Evolutionary conservation across 2,888 invertebrate genomes (phyloP), one percentile per base, ranked within the genome.

Genomic region (Ethmia dodecea): DNA sequence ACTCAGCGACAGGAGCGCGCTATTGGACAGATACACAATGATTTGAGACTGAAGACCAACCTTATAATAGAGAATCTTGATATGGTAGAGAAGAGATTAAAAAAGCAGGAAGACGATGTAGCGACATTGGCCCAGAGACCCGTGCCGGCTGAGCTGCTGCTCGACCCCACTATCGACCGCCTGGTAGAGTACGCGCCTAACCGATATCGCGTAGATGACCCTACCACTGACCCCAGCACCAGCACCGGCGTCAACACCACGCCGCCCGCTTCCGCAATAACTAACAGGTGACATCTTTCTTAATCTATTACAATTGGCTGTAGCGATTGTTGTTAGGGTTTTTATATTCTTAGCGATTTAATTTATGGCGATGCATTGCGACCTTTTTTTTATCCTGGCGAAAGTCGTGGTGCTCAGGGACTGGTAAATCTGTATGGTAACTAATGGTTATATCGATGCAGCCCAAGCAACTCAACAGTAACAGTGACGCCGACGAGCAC

Each of bases 1-100:
- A 95, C 94, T 0, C 94, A 95, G 57, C 81, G 95, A 1, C 95
- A 95, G 60, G 95, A 95, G 60, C 88, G 95, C 4, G 95, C 95
- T 0, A 95, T 95, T 46, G 94, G 91, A 20, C 94, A 94, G 71
- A 94, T 95, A 37, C 95, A 95, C 67, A 92, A 90, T 37, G 95
- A 95, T 64, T 76, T 95, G 24, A 88, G 93, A 45, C 84, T 92
- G 0, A 95, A 95, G 68, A 93, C 95, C 0, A 94, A 95, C 73
- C 90, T 94, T 51, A 95, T 95, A 33, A 95, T 95, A 34, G 94
- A 93, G 53, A 95, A 95, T 71, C 86, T 95, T 52, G 94, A 94
- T 61, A 93, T 94, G 87, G 94, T 95, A 1, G 94, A 95, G 61
- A 94, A 92, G 57, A 87, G 94, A 27, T 67, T 95, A 36, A 94